Conservation (phyloP, 2,797 vertebrate genomes). For the Gymnodraco acuticeps region DNA sequence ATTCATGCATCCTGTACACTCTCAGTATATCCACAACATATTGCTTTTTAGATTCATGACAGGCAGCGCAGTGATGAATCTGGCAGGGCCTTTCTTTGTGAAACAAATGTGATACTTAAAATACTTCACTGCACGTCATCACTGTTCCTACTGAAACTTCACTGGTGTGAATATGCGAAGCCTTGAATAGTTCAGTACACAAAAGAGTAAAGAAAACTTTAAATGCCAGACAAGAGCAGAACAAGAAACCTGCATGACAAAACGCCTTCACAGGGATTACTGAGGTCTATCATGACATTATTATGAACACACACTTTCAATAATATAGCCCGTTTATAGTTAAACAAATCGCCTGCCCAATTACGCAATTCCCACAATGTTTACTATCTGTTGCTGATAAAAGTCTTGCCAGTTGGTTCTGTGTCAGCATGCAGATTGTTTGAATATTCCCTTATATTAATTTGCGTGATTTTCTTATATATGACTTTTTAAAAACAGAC, state of each 20-base stretch:
- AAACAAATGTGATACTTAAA: constrained; percentile 52
- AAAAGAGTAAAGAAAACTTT: background rate
- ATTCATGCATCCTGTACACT: background rate
- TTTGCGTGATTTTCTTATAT: background rate
- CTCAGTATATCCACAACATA: background rate
- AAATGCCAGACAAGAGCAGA: constrained; percentile 7
- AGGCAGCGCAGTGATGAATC: background rate
- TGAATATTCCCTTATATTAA: background rate
- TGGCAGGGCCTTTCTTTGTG: background rate
- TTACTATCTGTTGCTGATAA: background rate
- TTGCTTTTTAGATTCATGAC: constrained; percentile 10
- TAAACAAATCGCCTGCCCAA: constrained; percentile 1
- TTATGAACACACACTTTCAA: background rate
- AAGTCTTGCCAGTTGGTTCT: background rate
- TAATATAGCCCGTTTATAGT: background rate
- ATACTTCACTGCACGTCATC: background rate
- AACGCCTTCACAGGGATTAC: background rate
- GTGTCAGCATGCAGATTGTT: background rate
- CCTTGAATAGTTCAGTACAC: too few species aligned
- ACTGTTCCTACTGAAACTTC: background rate
- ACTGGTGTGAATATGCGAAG: background rate
- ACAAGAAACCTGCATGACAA: background rate
- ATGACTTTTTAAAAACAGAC: constrained; percentile 1
- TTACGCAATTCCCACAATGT: background rate
- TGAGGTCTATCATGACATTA: background rate